Base-by-base conservation (phyloP, 2,797 vertebrate species). In the Gobio occitaniae region DNA sequence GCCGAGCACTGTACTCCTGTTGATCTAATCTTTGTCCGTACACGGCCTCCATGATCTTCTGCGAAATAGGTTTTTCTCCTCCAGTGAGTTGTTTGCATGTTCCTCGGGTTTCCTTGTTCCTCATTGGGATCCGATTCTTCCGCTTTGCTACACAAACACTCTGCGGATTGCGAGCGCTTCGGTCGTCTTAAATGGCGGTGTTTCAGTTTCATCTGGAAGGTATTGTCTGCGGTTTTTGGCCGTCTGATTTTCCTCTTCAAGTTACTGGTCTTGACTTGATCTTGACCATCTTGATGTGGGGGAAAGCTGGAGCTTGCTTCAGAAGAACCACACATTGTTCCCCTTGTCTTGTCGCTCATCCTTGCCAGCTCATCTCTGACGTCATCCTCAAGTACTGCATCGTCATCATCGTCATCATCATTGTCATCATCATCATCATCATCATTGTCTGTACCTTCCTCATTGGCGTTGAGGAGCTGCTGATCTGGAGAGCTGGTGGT, bases 31-130 rank as follows among this genome's bases (percentile, higher is more conserved):
- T 92, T 84, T 74, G 66, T 41, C 86, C 80, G 86, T 90, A 89
- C 84, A 91, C 56, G 29, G 74, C 54, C 78, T 87, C 89, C 15
- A 9, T 89, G 13, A 9, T 74, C 65, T 61, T 78, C 69, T 68
- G 87, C 89, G 29, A 86, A 21, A 10, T 76, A 0, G 11, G 29
- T 19, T 21, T 89, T 87, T 54, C 38, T 82, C 88, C 95, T 93
- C 0, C 78, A 92, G 89, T 94, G 92, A 66, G 95, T 88, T 63
- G 88, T 94, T 82, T 89, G 92, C 87, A 90, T 93, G 47, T 95
- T 93, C 81, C 89, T 94, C 82, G 96, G 94, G 82, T 90, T 95
- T 41, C 92, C 95, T 88, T 92, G 93, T 80, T 96, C 94, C 86
- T 95, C 95, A 79, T 66, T 74, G 3, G 56, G 36, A 50, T 29